Conservation (phyloP, 1,140 invertebrate species). For the Pogonognathellus flavescens region DNA sequence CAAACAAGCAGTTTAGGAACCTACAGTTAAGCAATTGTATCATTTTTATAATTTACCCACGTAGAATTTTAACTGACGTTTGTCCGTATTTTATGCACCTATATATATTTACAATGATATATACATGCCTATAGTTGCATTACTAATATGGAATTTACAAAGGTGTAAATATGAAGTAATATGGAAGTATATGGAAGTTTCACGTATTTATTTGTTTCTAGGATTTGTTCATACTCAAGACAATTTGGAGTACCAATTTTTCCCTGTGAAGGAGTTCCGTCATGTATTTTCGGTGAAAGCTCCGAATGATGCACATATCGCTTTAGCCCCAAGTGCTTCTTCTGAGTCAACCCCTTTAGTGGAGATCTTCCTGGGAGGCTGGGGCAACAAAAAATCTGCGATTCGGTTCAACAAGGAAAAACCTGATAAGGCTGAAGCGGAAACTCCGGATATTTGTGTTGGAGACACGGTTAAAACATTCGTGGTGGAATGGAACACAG, state of each 20-base stretch:
- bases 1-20: too few relatives aligned
- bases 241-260: conserved; percentile 75
- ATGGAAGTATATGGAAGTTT: too few relatives aligned
- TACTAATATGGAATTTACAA: too few relatives aligned
- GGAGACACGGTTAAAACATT: conserved; percentile 66
- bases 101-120: too few relatives aligned
- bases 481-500: conserved; percentile 56
- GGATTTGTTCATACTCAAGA: conserved; percentile 70
- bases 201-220: neutral
- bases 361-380: conserved; percentile 76
- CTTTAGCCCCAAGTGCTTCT: conserved; percentile 74
- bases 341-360: conserved; percentile 72
- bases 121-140: too few relatives aligned
- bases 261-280: conserved; percentile 72
- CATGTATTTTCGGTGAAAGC: conserved; percentile 74
- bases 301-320: conserved; percentile 76
- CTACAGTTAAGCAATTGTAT: too few relatives aligned
- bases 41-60: too few relatives aligned
- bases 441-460: conserved; percentile 64
- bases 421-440: conserved; percentile 71
- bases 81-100: too few relatives aligned
- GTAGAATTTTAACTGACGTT: too few relatives aligned
- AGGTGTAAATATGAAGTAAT: too few relatives aligned
- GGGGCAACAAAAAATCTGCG: conserved; percentile 76
- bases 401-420: conserved; percentile 76